phyloP scores from a whole-genome alignment of 53 echinoderm and acorn worm genomes.

The Antedon mediterranea region DNA sequence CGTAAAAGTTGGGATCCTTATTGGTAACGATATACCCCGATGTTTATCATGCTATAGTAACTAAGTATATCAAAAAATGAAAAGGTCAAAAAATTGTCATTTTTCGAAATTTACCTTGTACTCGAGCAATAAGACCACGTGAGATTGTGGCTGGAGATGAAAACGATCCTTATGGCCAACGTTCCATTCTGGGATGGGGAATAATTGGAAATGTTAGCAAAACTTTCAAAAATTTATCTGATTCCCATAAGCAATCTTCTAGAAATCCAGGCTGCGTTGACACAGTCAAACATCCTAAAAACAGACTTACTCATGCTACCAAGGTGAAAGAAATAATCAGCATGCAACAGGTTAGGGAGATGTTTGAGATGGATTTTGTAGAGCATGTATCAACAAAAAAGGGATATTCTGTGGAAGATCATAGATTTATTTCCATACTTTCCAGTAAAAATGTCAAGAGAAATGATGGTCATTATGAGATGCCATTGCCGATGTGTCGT shows the following conservation, averaged over 20 bases:
- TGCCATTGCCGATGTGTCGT: neutral
- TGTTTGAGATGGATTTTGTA: neutral
- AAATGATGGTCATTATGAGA: slow-evolving; percentile 15
- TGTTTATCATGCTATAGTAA: too few species aligned
- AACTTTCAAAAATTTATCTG: neutral
- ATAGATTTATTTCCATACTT: slow-evolving; percentile 5
- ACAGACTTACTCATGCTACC: neutral
- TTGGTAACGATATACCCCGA: neutral
- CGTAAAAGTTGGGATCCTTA: neutral
- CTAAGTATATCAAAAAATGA: too few species aligned
- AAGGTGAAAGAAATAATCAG: neutral
- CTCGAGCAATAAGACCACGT: neutral
- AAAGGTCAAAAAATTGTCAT: too few species aligned
- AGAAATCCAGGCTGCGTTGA: neutral
- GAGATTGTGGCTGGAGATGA: neutral
- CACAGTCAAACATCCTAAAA: neutral
- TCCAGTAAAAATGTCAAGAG: neutral
- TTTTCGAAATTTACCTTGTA: too few species aligned
- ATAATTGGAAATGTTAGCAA: neutral
- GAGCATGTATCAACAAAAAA: neutral
- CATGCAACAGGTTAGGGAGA: neutral
- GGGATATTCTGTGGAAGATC: neutral
- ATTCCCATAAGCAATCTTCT: neutral
- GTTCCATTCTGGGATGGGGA: neutral
- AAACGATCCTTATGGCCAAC: neutral